phyloP scores from a whole-genome alignment of 2,113 vertebrate genomes.

The Colinus virginianus region DNA sequence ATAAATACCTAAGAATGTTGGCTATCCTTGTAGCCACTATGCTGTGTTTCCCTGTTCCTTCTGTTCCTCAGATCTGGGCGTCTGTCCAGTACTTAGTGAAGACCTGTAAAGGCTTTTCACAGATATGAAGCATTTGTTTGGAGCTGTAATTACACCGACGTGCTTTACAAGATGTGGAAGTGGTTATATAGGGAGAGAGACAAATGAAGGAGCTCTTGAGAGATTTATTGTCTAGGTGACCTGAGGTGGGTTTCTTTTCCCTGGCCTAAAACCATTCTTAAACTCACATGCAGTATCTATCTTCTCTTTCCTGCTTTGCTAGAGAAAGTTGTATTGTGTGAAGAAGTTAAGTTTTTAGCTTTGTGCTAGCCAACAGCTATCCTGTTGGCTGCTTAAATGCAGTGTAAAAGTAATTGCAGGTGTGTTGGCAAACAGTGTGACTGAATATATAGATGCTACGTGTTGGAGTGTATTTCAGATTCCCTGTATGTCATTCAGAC shows the following conservation, averaged over 20 bases:
- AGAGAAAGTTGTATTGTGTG: background rate
- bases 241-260: background rate
- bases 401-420: background rate
- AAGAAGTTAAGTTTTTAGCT: background rate
- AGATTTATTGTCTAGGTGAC: background rate
- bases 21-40: background rate
- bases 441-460: background rate
- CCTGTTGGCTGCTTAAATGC: background rate
- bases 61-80: background rate
- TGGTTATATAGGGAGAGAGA: background rate
- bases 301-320: background rate
- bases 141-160: background rate
- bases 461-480: background rate
- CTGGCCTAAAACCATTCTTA: background rate
- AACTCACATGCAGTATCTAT: background rate
- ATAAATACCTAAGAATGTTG: background rate
- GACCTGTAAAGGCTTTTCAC: background rate
- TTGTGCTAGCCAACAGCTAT: background rate
- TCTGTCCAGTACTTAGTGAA: background rate
- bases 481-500: background rate
- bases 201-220: background rate
- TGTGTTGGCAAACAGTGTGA: background rate
- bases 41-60: background rate
- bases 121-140: background rate
- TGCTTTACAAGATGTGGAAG: background rate